phyloP scores from a whole-genome alignment of 2,888 invertebrate genomes.

The Notodonta dromedarius region DNA sequence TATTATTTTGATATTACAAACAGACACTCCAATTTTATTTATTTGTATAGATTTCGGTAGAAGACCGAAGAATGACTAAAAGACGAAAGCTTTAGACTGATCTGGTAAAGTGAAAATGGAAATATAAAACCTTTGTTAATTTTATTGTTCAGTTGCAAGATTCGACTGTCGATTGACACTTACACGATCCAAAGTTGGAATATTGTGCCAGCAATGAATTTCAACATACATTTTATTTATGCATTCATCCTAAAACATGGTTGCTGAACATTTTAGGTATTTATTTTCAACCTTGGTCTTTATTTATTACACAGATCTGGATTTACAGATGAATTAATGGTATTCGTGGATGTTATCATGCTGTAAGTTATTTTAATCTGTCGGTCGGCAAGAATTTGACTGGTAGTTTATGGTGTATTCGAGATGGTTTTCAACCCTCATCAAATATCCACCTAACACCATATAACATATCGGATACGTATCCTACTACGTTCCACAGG shows the following conservation, averaged over 20 bases:
- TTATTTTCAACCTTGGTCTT: background rate
- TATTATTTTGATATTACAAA: no score
- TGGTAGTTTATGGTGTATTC: no score
- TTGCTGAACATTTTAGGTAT: background rate
- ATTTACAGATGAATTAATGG: no score
- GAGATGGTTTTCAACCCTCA: background rate
- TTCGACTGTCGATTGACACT: background rate
- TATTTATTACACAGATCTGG: no score
- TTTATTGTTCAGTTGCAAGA: background rate
- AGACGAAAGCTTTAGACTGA: background rate
- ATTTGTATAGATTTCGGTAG: conserved; percentile 17
- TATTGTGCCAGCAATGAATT: background rate
- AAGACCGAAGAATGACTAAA: conserved; percentile 4
- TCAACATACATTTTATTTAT: background rate
- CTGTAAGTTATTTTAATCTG: no score
- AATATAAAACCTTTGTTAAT: background rate
- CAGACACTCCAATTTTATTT: no score
- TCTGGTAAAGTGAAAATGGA: background rate
- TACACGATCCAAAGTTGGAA: background rate
- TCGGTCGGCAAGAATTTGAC: no score
- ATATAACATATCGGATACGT: conserved; percentile 2
- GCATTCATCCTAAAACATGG: background rate
- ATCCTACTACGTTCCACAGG: background rate
- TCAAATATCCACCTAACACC: background rate
- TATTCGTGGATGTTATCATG: no score